Percentiles rank a stretch among this genome's conserved stretches.
Evolutionary conservation across 2,113 vertebrate genomes (phyloP).

Genomic region (Macquaria ambigua): DNA sequence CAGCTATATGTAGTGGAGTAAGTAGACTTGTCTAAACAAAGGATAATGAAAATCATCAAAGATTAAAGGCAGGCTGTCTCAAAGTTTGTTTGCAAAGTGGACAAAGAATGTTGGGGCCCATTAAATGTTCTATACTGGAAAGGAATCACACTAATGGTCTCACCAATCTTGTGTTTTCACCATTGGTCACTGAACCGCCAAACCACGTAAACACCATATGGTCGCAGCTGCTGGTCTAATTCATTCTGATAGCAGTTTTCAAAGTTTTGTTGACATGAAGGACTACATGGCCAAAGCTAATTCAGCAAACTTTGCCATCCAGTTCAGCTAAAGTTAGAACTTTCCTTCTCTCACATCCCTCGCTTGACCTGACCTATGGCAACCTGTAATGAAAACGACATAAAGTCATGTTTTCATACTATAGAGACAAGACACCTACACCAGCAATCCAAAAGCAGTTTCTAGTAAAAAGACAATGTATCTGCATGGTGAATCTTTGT

Average conservation of each 20-base stretch:
- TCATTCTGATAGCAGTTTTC: conserved; percentile 70
- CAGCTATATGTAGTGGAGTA: conserved; percentile 35
- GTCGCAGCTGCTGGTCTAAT: conserved; percentile 56
- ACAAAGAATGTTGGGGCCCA: conserved; percentile 31
- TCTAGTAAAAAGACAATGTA: not conserved
- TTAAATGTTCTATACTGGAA: conserved; percentile 52
- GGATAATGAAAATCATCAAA: conserved; percentile 49
- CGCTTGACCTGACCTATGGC: not conserved
- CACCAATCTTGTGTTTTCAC: conserved; percentile 63
- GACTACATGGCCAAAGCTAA: conserved; percentile 35
- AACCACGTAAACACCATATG: conserved; percentile 74
- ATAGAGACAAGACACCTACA: not conserved
- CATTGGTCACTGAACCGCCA: conserved; percentile 68
- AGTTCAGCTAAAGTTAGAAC: conserved; percentile 13
- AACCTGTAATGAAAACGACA: not conserved
- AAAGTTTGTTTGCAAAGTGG: conserved; percentile 39
- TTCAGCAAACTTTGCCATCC: conserved; percentile 38
- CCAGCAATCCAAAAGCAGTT: not conserved
- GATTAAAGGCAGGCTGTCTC: conserved; percentile 56
- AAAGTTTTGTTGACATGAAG: conserved; percentile 57
- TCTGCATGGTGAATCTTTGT: not conserved
- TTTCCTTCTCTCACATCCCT: not conserved
- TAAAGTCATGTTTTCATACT: not conserved
- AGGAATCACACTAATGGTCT: conserved; percentile 68
- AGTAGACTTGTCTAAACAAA: conserved; percentile 44